These are phyloP conservation scores for Operophtera brumata DNA, from an alignment of 2,888 invertebrate species.

Conservation along the genomic window DNA sequence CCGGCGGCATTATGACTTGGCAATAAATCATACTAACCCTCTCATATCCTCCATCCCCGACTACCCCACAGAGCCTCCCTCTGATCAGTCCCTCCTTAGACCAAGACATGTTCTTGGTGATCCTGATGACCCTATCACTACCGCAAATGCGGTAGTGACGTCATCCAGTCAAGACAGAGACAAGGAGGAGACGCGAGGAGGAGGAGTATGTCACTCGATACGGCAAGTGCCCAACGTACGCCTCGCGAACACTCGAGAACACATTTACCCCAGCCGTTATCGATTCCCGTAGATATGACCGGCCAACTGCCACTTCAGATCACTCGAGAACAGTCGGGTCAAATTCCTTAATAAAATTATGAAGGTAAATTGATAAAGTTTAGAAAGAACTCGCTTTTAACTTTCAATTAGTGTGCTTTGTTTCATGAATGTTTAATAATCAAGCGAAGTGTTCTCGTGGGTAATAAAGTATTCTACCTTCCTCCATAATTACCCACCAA, in stretches of 20 bases:
- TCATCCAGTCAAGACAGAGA: too few species aligned
- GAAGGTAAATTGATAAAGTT: constrained; percentile 2
- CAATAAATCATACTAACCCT: too few species aligned
- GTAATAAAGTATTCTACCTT: constrained; percentile 2
- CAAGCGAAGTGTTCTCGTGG: background rate
- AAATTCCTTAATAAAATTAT: background rate
- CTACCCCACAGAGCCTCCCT: too few species aligned
- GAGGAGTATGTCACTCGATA: background rate
- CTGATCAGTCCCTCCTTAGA: too few species aligned
- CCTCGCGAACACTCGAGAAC: constrained; percentile 6
- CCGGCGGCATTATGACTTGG: too few species aligned
- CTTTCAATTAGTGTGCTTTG: constrained; percentile 16
- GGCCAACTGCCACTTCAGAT: constrained; percentile 4
- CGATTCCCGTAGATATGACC: constrained; percentile 6
- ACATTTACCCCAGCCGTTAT: constrained; percentile 12
- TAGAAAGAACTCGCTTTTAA: background rate
- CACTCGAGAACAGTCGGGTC: background rate
- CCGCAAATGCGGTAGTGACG: too few species aligned
- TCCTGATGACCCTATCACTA: too few species aligned
- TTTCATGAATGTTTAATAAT: constrained; percentile 14
- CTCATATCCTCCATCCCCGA: too few species aligned
- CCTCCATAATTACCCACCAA: background rate
- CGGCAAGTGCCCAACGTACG: background rate
- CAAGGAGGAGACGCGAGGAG: too few species aligned
- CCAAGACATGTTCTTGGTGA: too few species aligned